Percentiles rank a stretch among this genome's conserved stretches.
phyloP scores from a whole-genome alignment of 2,797 vertebrate species.

The Hylomyscus alleni region DNA sequence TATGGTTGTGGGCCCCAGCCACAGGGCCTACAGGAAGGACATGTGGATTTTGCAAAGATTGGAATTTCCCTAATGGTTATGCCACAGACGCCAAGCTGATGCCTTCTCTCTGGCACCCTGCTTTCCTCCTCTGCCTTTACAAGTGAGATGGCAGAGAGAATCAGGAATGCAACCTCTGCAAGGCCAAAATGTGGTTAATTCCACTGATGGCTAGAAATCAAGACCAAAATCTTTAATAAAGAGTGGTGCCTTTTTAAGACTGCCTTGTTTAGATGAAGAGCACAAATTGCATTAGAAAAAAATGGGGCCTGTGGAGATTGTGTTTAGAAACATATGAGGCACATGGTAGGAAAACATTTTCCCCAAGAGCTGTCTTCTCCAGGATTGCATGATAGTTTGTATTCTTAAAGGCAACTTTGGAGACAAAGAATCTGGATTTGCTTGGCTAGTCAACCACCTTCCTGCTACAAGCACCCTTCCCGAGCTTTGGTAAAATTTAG shows the following conservation, averaged over 20 bases:
- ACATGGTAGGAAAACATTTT: constrained; percentile 71
- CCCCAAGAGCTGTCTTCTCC: constrained; percentile 58
- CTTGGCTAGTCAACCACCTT: constrained; percentile 41
- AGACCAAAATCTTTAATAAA: constrained; percentile 75
- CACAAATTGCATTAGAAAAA: constrained; percentile 77
- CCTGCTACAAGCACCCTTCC: background rate
- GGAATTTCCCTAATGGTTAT: constrained; percentile 37
- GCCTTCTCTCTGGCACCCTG: constrained; percentile 66
- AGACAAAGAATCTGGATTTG: constrained; percentile 60
- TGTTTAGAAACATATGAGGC: constrained; percentile 78
- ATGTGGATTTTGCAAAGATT: constrained; percentile 78
- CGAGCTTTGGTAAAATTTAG: constrained; percentile 58
- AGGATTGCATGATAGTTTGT: constrained; percentile 69
- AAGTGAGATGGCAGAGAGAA: constrained; percentile 74
- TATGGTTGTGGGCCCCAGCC: constrained; percentile 26
- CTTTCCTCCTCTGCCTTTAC: constrained; percentile 52
- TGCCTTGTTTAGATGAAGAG: constrained; percentile 70
- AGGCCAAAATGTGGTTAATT: constrained; percentile 78
- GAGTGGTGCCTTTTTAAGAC: constrained; percentile 79
- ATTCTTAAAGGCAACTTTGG: constrained; percentile 71
- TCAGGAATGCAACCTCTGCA: constrained; percentile 63
- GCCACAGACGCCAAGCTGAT: constrained; percentile 61
- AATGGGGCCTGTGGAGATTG: constrained; percentile 58
- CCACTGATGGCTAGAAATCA: constrained; percentile 70
- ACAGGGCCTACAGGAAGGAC: constrained; percentile 66